A percentile compares a stretch with the other conserved stretches of the same genome.
These are phyloP conservation scores for Acridotheres tristis DNA, from an alignment of 2,797 vertebrate genomes.

Conservation along the genomic window DNA sequence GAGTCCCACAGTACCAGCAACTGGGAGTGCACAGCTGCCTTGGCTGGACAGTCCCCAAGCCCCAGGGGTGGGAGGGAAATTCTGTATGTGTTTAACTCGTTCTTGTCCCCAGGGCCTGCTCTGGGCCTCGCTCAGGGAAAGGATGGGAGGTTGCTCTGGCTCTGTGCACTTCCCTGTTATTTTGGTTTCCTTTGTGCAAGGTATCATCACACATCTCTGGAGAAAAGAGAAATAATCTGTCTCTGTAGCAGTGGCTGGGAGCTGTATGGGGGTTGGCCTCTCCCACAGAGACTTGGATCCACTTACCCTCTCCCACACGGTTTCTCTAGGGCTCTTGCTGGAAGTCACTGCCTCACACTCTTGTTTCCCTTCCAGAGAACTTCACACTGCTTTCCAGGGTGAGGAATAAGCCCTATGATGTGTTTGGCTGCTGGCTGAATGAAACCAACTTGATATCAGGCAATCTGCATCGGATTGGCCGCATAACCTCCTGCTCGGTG, in stretches of 20 bases:
- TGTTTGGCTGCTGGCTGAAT: conserved; percentile 98
- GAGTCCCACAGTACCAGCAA: background rate
- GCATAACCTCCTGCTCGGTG: conserved; percentile 95
- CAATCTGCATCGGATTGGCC: conserved; percentile 95
- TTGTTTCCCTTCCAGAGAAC: conserved; percentile 79
- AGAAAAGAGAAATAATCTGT: background rate
- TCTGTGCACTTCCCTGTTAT: background rate
- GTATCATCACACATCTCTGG: background rate
- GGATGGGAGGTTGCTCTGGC: background rate
- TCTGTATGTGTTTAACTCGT: background rate
- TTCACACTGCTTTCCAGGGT: conserved; percentile 91
- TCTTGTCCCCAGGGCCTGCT: background rate
- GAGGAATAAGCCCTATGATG: conserved; percentile 95
- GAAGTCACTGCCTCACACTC: background rate
- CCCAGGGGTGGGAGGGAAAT: background rate
- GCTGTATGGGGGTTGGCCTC: background rate
- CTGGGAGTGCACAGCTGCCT: background rate
- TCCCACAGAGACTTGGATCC: background rate
- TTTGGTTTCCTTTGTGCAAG: background rate
- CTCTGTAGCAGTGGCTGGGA: background rate
- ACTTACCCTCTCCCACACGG: accelerated
- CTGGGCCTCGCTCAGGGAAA: background rate
- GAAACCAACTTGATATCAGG: conserved; percentile 96
- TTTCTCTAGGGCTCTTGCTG: background rate
- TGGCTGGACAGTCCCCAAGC: background rate